phyloP scores from a whole-genome alignment of 2,113 vertebrate genomes.

The Mohoua ochrocephala region DNA sequence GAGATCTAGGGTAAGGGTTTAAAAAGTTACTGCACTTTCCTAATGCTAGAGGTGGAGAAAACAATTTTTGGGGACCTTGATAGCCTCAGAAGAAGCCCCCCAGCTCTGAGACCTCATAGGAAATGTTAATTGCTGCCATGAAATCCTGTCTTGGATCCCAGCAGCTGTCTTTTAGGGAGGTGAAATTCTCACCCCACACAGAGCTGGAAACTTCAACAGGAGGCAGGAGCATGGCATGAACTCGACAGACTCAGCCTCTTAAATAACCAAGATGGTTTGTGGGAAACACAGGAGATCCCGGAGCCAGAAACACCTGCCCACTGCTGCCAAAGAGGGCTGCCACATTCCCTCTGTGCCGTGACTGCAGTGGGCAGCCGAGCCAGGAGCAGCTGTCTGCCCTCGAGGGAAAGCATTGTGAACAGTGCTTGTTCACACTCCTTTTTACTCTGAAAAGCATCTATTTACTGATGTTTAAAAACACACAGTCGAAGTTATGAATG shows the following conservation, averaged over 20 bases:
- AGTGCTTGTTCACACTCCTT: neutral
- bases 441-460: neutral
- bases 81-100: neutral
- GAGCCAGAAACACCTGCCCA: neutral
- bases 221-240: neutral
- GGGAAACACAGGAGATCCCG: neutral
- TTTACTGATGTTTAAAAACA: neutral
- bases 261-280: neutral
- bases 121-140: neutral
- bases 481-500: neutral
- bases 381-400: neutral
- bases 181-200: neutral
- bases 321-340: neutral
- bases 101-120: neutral
- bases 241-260: neutral
- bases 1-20: neutral
- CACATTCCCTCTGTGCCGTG: neutral
- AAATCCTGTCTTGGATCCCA: neutral
- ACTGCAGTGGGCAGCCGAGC: neutral
- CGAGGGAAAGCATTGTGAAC: neutral
- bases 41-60: neutral
- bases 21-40: neutral
- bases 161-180: neutral
- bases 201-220: neutral
- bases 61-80: neutral